These are phyloP conservation scores for Colletes gigas DNA, from an alignment of 1,140 invertebrate species.

Conservation along the genomic window DNA sequence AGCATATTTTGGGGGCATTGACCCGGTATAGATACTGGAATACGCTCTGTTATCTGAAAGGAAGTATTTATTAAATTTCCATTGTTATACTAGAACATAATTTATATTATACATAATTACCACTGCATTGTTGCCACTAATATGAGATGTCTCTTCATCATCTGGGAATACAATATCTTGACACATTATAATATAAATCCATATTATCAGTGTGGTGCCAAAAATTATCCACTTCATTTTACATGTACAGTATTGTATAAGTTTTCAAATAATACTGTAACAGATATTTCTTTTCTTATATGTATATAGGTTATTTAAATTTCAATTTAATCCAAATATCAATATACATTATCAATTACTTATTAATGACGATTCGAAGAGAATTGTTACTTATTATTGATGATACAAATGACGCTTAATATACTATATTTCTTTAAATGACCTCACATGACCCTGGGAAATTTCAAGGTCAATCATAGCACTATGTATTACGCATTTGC, in stretches of 20 bases:
- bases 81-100: neutral
- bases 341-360: neutral
- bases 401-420: neutral
- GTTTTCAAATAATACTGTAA: neutral
- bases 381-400: neutral
- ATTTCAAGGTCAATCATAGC: conserved; percentile 56
- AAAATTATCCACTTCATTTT: conserved; percentile 57
- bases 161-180: conserved; percentile 69
- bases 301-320: neutral
- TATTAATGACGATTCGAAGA: too few relatives aligned
- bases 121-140: conserved; percentile 54
- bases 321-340: neutral
- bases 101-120: conserved; percentile 49
- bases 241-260: neutral
- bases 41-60: conserved; percentile 63
- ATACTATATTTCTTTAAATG: neutral
- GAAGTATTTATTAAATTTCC: neutral
- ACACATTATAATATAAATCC: conserved; percentile 36
- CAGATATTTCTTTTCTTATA: neutral
- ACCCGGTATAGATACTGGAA: conserved; percentile 82
- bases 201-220: conserved; percentile 39
- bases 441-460: conserved; percentile 13
- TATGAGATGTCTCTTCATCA: conserved; percentile 50
- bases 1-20: conserved; percentile 84
- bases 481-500: conserved; percentile 13